Evolutionary conservation across 2,797 vertebrate genomes (phyloP), one percentile per base, ranked within the genome.

Genomic region (Catostomus latipinnis): DNA sequence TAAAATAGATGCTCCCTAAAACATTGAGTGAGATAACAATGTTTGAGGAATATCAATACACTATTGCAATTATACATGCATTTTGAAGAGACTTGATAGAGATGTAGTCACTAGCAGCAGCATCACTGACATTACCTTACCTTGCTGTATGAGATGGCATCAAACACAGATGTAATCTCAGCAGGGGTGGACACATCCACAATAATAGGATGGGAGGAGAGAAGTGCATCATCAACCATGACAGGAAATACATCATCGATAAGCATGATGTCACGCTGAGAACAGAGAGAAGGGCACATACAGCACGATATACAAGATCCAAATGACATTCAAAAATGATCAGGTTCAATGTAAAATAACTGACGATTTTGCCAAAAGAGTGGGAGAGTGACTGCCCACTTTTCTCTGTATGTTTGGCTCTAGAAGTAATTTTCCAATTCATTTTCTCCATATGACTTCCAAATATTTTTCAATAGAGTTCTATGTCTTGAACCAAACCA

Each of bases 141-240:
- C 96, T 99, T 99, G 90, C 91, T 99, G 82, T 99, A 99, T 34
- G 97, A 98, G 84, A 99, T 98, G 60, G 91, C 92, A 57, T 99
- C 98, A 91, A 99, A 99, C 76, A 97, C 98, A 13, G 98, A 98
- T 0, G 98, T 98, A 78, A 99, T 99, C 93, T 99, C 96, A 67
- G 94, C 95, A 6, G 96, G 96, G 1, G 93, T 96, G 0, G 95
- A 93, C 67, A 99, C 98, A 0, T 87, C 1, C 5, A 96, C 94
- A 10, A 99, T 95, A 81, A 99, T 93, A 0, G 98, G 93, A 72
- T 99, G 98, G 43, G 98, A 99, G 61, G 97, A 96, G 13, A 95
- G 87, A 50, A 98, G 92, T 48, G 96, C 97, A 16, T 99, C 98
- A 0, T 97, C 93, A 77, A 92, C 92, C 93, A 97, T 94, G 68